Percentiles rank a stretch among this genome's conserved stretches.
Conservation (phyloP, 2,113 vertebrate genomes). For the Leucoraja erinaceus region DNA sequence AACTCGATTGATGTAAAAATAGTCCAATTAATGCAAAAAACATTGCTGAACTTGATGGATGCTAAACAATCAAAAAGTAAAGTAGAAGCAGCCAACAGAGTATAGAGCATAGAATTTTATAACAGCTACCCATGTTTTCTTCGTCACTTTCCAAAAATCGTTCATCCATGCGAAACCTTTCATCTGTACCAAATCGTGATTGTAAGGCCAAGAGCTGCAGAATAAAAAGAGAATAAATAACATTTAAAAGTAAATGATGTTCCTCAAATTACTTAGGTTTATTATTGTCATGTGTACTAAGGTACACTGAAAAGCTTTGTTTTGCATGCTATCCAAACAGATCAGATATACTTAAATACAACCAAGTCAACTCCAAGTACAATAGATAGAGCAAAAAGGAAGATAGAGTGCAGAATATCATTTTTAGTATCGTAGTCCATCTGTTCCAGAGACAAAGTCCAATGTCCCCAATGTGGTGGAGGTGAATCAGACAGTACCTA, state of each 20-base stretch:
- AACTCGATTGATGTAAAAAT: background rate
- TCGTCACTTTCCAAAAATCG: constrained; percentile 80
- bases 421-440: no score
- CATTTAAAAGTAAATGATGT: background rate
- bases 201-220: constrained; percentile 81
- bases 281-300: no score
- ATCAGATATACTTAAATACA: no score
- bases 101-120: background rate
- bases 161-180: constrained; percentile 82
- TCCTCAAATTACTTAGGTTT: background rate
- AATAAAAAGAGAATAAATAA: constrained; percentile 39
- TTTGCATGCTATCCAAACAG: no score
- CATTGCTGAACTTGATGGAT: background rate
- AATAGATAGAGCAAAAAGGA: no score
- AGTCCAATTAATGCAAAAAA: background rate
- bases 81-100: background rate
- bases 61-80: background rate
- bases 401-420: no score
- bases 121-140: constrained; percentile 57
- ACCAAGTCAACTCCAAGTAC: no score
- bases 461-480: no score
- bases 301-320: no score
- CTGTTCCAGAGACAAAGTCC: no score
- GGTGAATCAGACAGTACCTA: no score
- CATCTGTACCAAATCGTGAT: constrained; percentile 75